These are phyloP conservation scores for Miichthys miiuy DNA, from an alignment of 2,797 vertebrate species.

Conservation along the genomic window DNA sequence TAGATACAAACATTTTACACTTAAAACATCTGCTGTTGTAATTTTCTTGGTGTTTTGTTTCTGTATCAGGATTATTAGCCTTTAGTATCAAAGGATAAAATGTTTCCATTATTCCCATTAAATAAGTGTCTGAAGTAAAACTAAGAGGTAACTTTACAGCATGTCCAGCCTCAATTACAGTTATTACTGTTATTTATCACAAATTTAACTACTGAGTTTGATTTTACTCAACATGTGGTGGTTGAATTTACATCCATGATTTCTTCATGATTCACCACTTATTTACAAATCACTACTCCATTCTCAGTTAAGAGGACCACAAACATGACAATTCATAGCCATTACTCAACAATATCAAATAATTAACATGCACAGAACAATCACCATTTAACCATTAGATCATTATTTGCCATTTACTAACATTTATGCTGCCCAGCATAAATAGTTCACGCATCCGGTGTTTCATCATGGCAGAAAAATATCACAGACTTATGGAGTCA, in stretches of 20 bases:
- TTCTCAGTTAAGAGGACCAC: conserved; percentile 16
- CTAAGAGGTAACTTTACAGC: neutral
- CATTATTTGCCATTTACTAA: conserved; percentile 74
- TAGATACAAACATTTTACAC: conserved; percentile 8
- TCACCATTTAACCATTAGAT: conserved; percentile 54
- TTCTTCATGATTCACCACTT: conserved; percentile 18
- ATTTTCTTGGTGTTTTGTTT: neutral
- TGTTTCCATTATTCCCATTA: conserved; percentile 11
- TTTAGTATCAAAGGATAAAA: neutral
- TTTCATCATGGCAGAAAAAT: conserved; percentile 32
- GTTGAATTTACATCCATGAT: neutral
- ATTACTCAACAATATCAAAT: conserved; percentile 42
- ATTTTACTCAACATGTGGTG: conserved; percentile 9
- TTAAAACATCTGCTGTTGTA: neutral
- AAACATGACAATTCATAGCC: conserved; percentile 31
- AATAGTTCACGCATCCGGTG: conserved; percentile 19
- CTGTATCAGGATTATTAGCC: neutral
- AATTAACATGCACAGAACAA: conserved; percentile 52
- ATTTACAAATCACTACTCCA: conserved; percentile 30
- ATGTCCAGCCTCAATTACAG: neutral
- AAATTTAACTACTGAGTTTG: conserved; percentile 14
- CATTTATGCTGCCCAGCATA: conserved; percentile 13
- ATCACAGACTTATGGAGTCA: conserved; percentile 32
- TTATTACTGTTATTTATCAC: neutral
- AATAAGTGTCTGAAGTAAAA: conserved; percentile 10